Evolutionary conservation across 2,113 vertebrate species (phyloP).

Genomic region (Salvelinus sp.): DNA sequence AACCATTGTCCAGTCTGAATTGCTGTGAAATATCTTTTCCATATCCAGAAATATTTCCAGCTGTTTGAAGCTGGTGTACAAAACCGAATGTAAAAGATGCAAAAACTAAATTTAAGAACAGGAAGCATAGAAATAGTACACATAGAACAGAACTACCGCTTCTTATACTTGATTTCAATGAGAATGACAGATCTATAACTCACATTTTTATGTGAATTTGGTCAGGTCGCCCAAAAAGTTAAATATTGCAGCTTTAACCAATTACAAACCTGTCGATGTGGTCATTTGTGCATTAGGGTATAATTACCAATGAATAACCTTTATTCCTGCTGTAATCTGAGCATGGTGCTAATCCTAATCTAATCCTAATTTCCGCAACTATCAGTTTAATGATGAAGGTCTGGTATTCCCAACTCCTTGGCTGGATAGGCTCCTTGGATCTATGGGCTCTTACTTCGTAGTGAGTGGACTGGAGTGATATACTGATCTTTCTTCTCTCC

Average conservation of each 20-base stretch:
- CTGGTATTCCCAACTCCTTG: slow-evolving; percentile 85
- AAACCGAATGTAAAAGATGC: no score
- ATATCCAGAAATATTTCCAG: no score
- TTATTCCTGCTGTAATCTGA: slow-evolving; percentile 83
- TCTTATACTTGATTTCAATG: no score
- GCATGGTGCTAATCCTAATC: slow-evolving; percentile 55
- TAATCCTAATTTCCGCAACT: slow-evolving; percentile 84
- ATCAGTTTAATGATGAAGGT: slow-evolving; percentile 87
- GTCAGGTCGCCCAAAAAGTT: no score
- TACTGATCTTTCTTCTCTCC: slow-evolving; percentile 42
- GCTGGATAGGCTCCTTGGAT: slow-evolving; percentile 47
- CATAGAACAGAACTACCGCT: no score
- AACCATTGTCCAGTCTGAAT: no score
- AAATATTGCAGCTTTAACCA: slow-evolving; percentile 9
- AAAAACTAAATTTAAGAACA: no score
- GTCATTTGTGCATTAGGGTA: slow-evolving; percentile 75
- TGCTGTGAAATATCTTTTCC: no score
- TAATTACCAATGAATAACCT: slow-evolving; percentile 85
- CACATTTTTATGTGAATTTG: no score
- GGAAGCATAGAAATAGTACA: no score
- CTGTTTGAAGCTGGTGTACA: no score
- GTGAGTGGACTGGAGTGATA: slow-evolving; percentile 62
- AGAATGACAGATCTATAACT: no score
- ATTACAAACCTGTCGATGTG: slow-evolving; percentile 23
- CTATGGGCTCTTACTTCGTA: slow-evolving; percentile 77